Evolutionary conservation across 53 echinoderm and acorn worm species (phyloP), one percentile per base, ranked within the genome.

Genomic region (Zoroaster sp.): DNA sequence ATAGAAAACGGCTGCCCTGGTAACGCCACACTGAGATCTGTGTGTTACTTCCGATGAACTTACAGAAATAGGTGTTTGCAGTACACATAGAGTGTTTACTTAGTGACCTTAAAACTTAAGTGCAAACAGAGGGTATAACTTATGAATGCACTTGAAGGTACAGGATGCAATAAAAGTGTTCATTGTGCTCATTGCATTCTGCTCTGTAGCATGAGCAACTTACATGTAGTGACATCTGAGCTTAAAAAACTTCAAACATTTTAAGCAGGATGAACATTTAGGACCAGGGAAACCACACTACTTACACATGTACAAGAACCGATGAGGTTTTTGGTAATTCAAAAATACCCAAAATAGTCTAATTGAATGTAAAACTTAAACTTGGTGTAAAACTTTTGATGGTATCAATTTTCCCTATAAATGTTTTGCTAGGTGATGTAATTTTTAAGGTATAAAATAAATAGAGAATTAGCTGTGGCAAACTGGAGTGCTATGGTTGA

Each of bases 1-100:
- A 39, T 54, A 45, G 52, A 35, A 53, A 35, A 25, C 9, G 59
- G 55, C 78, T 78, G 40, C 78, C 78, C 78, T 78, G 78, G 78
- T 78, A 54, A n/a, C 31, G 54, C 53, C 32, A 6, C 6, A 77
- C 10, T 77, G 35, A 52, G 52, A 52, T 45, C 45, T 35, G 23
- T 9, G 73, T 21, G 53, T 52, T 40, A 36, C 59, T 78, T 78
- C 33, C 55, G 38, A 38, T 38, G 31, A 78, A 54, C 38, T 53
- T n/a, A 18, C 11, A 6, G 39, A 54, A 78, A 54, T 13, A 3
- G 55, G 52, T 46, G 7, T 31, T 41, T n/a, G n/a, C 36, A 47
- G 33, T 17, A 59, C 23, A 59, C 63, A 59, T 59, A 59, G 28
- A 59, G 11, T 59, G 25, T 59, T 59, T 59, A 59, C 63, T 59